phyloP scores from a whole-genome alignment of 2,888 invertebrate genomes.

The Orthosia cruda region DNA sequence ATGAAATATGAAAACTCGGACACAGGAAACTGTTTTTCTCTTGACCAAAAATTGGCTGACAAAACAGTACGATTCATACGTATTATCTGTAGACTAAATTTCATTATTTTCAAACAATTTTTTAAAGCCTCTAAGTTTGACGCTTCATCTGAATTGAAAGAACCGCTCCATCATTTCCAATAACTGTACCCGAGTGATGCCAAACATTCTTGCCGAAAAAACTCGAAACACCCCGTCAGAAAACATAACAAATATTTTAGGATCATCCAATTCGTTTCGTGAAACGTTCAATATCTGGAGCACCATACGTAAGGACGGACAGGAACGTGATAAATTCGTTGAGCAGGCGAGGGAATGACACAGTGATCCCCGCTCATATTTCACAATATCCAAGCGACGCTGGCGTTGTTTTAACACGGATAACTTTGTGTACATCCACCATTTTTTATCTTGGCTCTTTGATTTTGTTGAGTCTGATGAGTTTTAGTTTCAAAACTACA shows the following conservation, averaged over 20 bases:
- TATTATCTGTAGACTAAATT: conserved; percentile 14
- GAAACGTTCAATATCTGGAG: conserved; percentile 71
- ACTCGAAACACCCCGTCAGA: conserved; percentile 56
- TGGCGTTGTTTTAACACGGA: conserved; percentile 79
- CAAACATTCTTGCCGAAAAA: conserved; percentile 58
- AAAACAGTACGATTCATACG: conserved; percentile 10
- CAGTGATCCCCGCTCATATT: conserved; percentile 84
- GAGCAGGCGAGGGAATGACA: conserved; percentile 82
- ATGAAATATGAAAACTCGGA: conserved; percentile 48
- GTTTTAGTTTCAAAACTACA: conserved; percentile 4
- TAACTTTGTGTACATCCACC: conserved; percentile 75
- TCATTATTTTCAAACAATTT: conserved; percentile 14
- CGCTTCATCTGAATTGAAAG: conserved; percentile 44
- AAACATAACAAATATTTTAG: conserved; percentile 72
- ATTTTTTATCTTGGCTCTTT: conserved; percentile 63
- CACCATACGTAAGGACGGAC: conserved; percentile 77
- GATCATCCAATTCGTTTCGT: conserved; percentile 71
- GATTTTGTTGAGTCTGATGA: conserved; percentile 56
- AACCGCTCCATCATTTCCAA: conserved; percentile 57
- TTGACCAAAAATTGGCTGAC: conserved; percentile 11
- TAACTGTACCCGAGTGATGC: conserved; percentile 54
- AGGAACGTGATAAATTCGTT: conserved; percentile 84
- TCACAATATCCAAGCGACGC: conserved; percentile 83
- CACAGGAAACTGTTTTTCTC: conserved; percentile 27
- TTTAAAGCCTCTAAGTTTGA: conserved; percentile 26